Evolutionary conservation across 2,797 vertebrate species (phyloP).

Genomic region (Rachycentron canadum): DNA sequence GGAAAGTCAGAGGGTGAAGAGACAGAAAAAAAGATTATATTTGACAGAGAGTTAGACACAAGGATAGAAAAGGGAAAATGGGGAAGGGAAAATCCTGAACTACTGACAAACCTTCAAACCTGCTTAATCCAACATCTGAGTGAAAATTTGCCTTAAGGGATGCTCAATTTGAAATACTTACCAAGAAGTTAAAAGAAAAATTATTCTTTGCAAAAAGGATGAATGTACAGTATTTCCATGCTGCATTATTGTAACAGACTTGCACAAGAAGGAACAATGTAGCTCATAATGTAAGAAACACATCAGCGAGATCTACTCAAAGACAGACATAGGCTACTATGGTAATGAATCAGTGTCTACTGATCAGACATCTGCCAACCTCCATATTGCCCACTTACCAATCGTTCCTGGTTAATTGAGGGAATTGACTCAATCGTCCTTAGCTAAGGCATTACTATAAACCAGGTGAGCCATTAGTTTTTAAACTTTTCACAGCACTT

Average conservation of each 20-base stretch:
- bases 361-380: background rate
- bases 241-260: background rate
- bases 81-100: background rate
- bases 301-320: background rate
- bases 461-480: background rate
- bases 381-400: conserved; percentile 6
- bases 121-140: background rate
- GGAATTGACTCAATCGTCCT: conserved; percentile 3
- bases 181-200: conserved; percentile 1
- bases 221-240: background rate
- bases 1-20: background rate
- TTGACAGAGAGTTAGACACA: background rate
- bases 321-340: background rate
- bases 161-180: background rate
- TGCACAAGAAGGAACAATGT: background rate
- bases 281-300: background rate
- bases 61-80: background rate
- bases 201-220: background rate
- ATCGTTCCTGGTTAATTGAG: conserved; percentile 11
- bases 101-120: background rate
- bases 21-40: background rate
- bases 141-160: background rate
- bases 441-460: background rate
- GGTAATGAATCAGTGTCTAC: background rate
- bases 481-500: background rate